phyloP scores from a whole-genome alignment of 1,140 invertebrate species.

The Brachionus rotundiformis region DNA sequence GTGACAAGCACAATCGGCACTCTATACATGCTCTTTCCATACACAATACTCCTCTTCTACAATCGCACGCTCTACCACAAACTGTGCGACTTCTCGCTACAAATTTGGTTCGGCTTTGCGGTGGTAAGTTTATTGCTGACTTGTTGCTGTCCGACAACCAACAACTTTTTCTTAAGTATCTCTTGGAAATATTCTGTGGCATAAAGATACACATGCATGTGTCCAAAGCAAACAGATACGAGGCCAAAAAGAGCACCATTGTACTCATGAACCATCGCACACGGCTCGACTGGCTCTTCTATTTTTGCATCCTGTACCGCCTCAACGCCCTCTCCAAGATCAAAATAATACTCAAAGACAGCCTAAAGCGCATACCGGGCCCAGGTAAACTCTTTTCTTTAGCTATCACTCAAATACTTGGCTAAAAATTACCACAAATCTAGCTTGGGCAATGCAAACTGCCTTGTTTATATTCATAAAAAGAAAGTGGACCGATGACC shows the following conservation, averaged over 20 bases:
- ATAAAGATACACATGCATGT: conserved; percentile 31
- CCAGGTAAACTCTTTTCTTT: neutral
- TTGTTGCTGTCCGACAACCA: no score
- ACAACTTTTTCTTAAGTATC: conserved; percentile 6
- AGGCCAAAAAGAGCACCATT: conserved; percentile 28
- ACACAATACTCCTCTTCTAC: neutral
- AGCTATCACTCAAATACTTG: neutral
- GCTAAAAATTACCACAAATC: conserved; percentile 17
- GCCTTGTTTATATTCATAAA: conserved; percentile 80
- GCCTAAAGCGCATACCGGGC: conserved; percentile 39
- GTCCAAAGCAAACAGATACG: conserved; percentile 27
- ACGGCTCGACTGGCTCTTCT: conserved; percentile 39
- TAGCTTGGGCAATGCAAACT: conserved; percentile 84
- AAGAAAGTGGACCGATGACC: conserved; percentile 77
- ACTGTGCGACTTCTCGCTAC: conserved; percentile 12
- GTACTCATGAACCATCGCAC: conserved; percentile 45
- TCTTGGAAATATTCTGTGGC: neutral
- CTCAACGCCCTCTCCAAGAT: conserved; percentile 39
- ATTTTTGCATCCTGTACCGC: conserved; percentile 35
- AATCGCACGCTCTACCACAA: conserved; percentile 27
- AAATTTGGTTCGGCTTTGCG: conserved; percentile 32
- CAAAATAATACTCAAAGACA: conserved; percentile 51
- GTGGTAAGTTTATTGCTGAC: no score
- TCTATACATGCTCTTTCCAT: conserved; percentile 39
- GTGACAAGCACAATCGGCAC: conserved; percentile 36